phyloP scores from a whole-genome alignment of 1,140 invertebrate species.

The Plectrocnemia conspersa region DNA sequence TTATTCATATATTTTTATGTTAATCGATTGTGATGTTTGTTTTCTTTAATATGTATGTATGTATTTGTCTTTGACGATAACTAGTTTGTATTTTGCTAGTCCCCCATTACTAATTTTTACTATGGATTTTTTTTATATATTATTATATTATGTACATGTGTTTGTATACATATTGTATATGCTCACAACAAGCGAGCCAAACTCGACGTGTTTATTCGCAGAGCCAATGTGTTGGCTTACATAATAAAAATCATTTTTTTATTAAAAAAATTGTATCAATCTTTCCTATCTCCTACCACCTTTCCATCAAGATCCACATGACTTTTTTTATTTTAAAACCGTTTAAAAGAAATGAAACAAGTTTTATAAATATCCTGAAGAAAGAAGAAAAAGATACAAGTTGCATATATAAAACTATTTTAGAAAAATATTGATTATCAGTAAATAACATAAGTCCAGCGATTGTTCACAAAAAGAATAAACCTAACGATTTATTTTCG shows the following conservation, averaged over 20 bases:
- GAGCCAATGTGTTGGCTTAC: not conserved
- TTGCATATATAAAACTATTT: too few species aligned
- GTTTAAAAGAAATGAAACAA: not conserved
- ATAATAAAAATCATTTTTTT: not conserved
- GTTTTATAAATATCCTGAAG: not conserved
- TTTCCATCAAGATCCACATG: too few species aligned
- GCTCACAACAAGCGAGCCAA: not conserved
- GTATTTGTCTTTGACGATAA: slow-evolving; percentile 8
- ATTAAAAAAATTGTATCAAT: too few species aligned
- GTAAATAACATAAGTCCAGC: too few species aligned
- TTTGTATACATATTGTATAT: slow-evolving; percentile 17
- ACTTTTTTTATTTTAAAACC: slow-evolving; percentile 4
- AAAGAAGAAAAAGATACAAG: not conserved
- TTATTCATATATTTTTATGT: not conserved
- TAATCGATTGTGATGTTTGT: slow-evolving; percentile 17
- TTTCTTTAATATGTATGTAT: slow-evolving; percentile 18
- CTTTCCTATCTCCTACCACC: too few species aligned
- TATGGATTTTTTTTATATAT: slow-evolving; percentile 2
- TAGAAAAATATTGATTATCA: too few species aligned
- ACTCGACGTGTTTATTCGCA: slow-evolving; percentile 4
- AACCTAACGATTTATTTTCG: too few species aligned
- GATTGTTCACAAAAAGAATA: too few species aligned
- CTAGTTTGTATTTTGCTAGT: slow-evolving; percentile 34
- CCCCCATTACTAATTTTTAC: slow-evolving; percentile 21
- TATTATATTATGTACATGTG: not conserved